phyloP scores from a whole-genome alignment of 2,888 invertebrate species.

The Myopa testacea region DNA sequence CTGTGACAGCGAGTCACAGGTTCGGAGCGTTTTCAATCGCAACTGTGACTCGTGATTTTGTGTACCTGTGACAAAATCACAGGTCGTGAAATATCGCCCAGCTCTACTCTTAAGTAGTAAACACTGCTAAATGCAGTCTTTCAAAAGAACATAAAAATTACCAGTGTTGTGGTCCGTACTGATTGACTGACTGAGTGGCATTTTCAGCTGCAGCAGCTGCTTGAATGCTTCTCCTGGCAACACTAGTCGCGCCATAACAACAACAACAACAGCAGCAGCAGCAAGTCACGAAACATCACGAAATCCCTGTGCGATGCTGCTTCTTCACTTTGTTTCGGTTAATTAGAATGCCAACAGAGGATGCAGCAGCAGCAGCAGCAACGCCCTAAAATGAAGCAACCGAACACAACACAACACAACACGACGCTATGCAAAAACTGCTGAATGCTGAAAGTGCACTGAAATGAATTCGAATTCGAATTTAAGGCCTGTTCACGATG shows the following conservation, averaged over 20 bases:
- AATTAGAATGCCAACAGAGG: neutral
- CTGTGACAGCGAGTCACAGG: too few species aligned
- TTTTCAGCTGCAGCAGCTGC: neutral
- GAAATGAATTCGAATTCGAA: neutral
- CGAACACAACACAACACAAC: too few species aligned
- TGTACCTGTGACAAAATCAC: too few species aligned
- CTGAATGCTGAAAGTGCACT: neutral
- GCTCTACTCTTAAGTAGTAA: too few species aligned
- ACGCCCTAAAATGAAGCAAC: neutral
- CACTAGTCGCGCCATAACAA: conserved; percentile 1
- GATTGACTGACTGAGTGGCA: neutral
- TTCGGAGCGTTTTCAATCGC: too few species aligned
- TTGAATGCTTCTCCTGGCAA: neutral
- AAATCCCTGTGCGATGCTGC: neutral
- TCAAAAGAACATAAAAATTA: too few species aligned
- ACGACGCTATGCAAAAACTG: neutral
- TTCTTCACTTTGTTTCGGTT: neutral
- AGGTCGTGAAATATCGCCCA: too few species aligned
- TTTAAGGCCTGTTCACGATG: neutral
- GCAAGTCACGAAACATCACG: conserved; percentile 7
- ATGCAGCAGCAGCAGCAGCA: conserved; percentile 10
- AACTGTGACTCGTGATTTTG: too few species aligned
- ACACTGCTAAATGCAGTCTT: too few species aligned
- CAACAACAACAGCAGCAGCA: conserved; percentile 26
- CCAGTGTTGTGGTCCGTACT: too few species aligned